Percentiles rank a stretch among this genome's conserved stretches.
phyloP scores from a whole-genome alignment of 2,113 vertebrate species.

The Platichthys stellatus region DNA sequence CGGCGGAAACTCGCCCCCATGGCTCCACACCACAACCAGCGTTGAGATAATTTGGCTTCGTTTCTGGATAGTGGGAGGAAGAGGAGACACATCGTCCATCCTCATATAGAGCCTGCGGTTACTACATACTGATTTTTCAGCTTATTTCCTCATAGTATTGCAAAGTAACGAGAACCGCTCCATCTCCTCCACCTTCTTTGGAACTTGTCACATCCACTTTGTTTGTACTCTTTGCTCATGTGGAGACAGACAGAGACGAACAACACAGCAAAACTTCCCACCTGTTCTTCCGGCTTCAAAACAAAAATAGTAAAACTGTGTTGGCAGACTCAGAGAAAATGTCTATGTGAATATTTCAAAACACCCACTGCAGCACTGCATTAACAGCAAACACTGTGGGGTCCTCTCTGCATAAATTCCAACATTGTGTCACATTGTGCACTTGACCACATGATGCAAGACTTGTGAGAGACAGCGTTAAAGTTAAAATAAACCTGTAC shows the following conservation, averaged over 20 bases:
- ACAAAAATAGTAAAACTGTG: background rate
- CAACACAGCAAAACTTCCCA: constrained; percentile 21
- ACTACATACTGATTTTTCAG: too few relatives aligned
- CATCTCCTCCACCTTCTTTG: constrained; percentile 17
- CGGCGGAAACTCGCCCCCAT: too few relatives aligned
- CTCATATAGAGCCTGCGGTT: too few relatives aligned
- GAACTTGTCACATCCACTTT: constrained; percentile 47
- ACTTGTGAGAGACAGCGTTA: background rate
- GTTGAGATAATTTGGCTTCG: too few relatives aligned
- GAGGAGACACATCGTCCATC: background rate
- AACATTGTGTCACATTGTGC: background rate
- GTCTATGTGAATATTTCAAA: background rate
- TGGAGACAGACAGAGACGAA: constrained; percentile 22
- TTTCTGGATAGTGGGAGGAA: background rate
- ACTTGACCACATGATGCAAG: constrained; percentile 7
- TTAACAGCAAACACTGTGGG: too few relatives aligned
- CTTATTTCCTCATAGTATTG: background rate
- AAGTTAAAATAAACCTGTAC: background rate
- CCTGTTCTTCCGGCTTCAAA: constrained; percentile 37
- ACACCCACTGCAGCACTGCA: background rate
- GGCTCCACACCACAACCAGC: too few relatives aligned
- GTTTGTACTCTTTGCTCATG: background rate
- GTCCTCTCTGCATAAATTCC: too few relatives aligned
- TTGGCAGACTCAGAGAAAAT: constrained; percentile 9
- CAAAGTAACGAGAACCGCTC: background rate